A percentile compares a stretch with the other conserved stretches of the same genome.
Evolutionary conservation across 2,888 invertebrate genomes (phyloP).

Genomic region (Mythimna loreyi): DNA sequence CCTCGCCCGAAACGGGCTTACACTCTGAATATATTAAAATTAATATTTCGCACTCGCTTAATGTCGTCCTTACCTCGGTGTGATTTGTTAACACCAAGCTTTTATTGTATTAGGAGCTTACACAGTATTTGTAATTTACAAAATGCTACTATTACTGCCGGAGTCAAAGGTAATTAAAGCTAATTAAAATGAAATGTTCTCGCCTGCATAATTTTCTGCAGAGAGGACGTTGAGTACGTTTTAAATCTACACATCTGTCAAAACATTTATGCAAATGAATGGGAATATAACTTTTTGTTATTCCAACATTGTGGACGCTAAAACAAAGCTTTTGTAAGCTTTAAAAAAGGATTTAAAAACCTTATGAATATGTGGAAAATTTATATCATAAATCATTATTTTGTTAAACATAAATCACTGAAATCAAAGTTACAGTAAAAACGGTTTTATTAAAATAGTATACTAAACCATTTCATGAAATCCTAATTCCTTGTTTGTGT

Average conservation of each 20-base stretch:
- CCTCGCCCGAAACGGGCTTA: constrained; percentile 81
- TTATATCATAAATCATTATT: not conserved
- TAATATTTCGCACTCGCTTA: constrained; percentile 86
- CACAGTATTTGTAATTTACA: constrained; percentile 65
- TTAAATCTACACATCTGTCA: constrained; percentile 50
- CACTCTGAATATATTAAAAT: constrained; percentile 87
- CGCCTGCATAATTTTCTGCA: constrained; percentile 60
- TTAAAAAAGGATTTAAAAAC: constrained; percentile 6
- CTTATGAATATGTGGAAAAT: not conserved
- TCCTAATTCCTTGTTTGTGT: not conserved
- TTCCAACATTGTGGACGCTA: constrained; percentile 10
- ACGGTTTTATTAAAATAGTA: not conserved
- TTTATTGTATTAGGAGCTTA: constrained; percentile 72
- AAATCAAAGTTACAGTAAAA: not conserved
- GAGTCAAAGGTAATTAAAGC: constrained; percentile 62
- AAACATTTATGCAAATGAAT: constrained; percentile 55
- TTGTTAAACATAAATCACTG: not conserved
- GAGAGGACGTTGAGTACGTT: constrained; percentile 40
- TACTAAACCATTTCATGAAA: not conserved
- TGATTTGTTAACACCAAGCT: constrained; percentile 84
- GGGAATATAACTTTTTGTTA: constrained; percentile 53
- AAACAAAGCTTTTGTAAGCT: constrained; percentile 9
- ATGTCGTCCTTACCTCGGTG: constrained; percentile 77
- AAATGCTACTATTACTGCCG: constrained; percentile 62
- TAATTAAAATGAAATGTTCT: constrained; percentile 61